Evolutionary conservation across 1,140 invertebrate genomes (phyloP).

Genomic region (Pachypeltis micranthus): DNA sequence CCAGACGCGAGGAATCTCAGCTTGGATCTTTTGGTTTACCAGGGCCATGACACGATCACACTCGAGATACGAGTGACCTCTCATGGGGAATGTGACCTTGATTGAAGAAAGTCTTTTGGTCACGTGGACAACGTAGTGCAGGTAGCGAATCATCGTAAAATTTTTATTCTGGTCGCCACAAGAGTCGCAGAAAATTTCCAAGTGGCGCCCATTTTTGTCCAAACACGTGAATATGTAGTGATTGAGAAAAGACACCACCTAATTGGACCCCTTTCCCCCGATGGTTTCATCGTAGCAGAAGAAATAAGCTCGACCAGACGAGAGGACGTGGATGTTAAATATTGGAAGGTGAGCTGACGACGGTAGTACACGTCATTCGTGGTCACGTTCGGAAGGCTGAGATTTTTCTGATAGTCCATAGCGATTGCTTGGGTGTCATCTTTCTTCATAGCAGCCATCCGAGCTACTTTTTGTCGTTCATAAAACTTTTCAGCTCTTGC

Average conservation of each 20-base stretch:
- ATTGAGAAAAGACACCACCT: constrained; percentile 24
- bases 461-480: too few species aligned
- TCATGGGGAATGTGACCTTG: constrained; percentile 22
- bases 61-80: constrained; percentile 25
- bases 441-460: too few species aligned
- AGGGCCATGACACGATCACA: constrained; percentile 22
- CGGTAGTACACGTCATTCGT: constrained; percentile 26
- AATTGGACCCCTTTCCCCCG: constrained; percentile 19
- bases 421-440: constrained; percentile 18
- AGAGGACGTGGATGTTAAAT: constrained; percentile 24
- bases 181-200: constrained; percentile 25
- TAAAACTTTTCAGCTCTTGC: too few species aligned
- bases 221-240: constrained; percentile 20
- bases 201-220: constrained; percentile 1
- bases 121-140: constrained; percentile 23
- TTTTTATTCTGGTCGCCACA: constrained; percentile 24
- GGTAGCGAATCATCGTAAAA: constrained; percentile 17
- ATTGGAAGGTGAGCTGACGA: constrained; percentile 21
- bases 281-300: constrained; percentile 25
- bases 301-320: constrained; percentile 15
- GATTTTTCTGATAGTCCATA: constrained; percentile 24
- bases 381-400: constrained; percentile 14
- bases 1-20: constrained; percentile 20
- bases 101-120: constrained; percentile 18
- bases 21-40: constrained; percentile 20